Conservation (phyloP, 2,888 invertebrate genomes). For the Drosophila macrospina region DNA sequence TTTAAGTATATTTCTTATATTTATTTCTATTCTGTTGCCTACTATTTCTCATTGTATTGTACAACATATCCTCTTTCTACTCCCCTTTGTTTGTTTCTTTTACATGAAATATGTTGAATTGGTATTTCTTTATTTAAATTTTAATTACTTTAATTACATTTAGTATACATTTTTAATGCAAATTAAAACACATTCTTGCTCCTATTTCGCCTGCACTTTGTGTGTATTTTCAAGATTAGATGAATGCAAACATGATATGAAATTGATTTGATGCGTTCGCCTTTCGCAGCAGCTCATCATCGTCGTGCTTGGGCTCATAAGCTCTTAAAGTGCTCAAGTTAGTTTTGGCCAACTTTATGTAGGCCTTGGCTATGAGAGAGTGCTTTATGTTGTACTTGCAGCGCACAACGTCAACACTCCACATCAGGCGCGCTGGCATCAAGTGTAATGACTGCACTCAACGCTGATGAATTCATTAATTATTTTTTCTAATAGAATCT, state of each 20-base stretch:
- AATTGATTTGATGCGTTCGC: neutral
- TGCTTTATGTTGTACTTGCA: constrained; percentile 37
- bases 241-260: neutral
- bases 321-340: constrained; percentile 39
- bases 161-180: no score
- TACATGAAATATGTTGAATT: no score
- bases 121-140: no score
- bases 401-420: constrained; percentile 32
- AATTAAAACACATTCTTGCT: neutral
- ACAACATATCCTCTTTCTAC: no score
- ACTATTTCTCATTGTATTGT: no score
- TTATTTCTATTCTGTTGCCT: no score
- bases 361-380: constrained; percentile 33
- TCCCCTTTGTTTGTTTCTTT: no score
- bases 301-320: constrained; percentile 28
- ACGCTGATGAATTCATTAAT: constrained; percentile 77
- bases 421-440: constrained; percentile 38
- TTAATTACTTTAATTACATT: no score
- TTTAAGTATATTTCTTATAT: no score
- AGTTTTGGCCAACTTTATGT: constrained; percentile 48
- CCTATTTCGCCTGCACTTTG: neutral
- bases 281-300: constrained; percentile 17
- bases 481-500: constrained; percentile 62
- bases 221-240: neutral
- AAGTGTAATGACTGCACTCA: constrained; percentile 75